Evolutionary conservation across 2,888 invertebrate genomes (phyloP).

Genomic region (Dorcus parallelipipedus): DNA sequence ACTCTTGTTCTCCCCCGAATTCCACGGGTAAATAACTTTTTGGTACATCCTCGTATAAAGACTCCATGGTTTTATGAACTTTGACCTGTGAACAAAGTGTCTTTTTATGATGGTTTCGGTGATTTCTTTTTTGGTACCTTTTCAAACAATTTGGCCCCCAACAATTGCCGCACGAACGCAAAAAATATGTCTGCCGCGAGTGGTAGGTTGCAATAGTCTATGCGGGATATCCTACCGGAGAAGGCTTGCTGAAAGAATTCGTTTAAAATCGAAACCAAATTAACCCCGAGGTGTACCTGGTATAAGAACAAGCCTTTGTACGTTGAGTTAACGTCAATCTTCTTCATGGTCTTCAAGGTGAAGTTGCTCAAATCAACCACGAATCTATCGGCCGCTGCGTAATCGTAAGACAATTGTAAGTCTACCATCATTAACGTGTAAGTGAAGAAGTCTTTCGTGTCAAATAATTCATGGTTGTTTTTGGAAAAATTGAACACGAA

Average conservation of each 20-base stretch:
- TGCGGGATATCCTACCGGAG: not conserved
- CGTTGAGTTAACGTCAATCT: not conserved
- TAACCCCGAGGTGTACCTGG: not conserved
- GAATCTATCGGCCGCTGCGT: not conserved
- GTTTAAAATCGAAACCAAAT: too few species aligned
- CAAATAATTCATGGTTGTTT: not conserved
- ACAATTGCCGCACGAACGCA: not conserved
- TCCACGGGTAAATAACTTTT: not conserved
- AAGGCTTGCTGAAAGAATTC: not conserved
- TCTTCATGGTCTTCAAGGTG: not conserved
- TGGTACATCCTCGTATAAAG: not conserved
- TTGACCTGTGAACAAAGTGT: not conserved
- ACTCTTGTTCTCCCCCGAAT: not conserved
- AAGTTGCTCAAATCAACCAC: not conserved
- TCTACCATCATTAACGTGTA: not conserved
- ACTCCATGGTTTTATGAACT: not conserved
- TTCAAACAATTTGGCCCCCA: not conserved
- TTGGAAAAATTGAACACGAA: not conserved
- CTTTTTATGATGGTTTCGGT: too few species aligned
- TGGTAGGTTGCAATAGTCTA: not conserved
- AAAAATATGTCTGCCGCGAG: not conserved
- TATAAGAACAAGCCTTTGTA: not conserved
- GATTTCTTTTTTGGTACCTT: not conserved
- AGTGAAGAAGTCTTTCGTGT: not conserved
- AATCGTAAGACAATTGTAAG: not conserved